A percentile compares a stretch with the other conserved stretches of the same genome.
Conservation (phyloP, 2,113 vertebrate genomes). For the Ranitomeya imitator region DNA sequence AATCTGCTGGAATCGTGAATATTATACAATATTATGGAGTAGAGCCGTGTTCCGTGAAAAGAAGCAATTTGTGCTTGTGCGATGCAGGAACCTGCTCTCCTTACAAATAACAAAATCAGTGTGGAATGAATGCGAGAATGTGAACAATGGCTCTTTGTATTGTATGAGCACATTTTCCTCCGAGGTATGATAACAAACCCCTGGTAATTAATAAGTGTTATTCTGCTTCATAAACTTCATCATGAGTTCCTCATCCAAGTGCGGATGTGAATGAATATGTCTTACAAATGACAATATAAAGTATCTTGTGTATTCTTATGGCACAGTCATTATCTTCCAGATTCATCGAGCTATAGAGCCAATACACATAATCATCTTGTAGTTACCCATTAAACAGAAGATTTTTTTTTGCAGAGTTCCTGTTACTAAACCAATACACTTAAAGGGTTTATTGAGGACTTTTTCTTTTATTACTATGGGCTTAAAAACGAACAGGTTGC, state of each 20-base stretch:
- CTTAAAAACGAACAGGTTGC: too few relatives aligned
- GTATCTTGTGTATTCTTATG: not conserved
- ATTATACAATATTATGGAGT: conserved; percentile 8
- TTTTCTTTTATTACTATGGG: too few relatives aligned
- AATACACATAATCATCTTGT: not conserved
- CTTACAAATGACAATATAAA: not conserved
- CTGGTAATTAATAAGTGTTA: not conserved
- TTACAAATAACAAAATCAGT: not conserved
- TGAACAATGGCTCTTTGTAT: not conserved
- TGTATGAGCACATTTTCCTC: not conserved
- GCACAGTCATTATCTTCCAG: not conserved
- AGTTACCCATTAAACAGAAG: too few relatives aligned
- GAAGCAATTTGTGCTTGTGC: not conserved
- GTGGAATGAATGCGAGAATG: not conserved
- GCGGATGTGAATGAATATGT: not conserved
- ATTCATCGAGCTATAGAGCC: not conserved
- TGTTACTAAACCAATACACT: too few relatives aligned
- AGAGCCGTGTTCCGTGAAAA: not conserved
- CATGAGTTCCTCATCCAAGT: not conserved
- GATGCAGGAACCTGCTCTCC: not conserved
- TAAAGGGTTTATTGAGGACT: too few relatives aligned
- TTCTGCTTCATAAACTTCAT: not conserved
- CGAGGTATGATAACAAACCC: not conserved
- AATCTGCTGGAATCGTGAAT: not conserved
- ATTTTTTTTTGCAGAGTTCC: too few relatives aligned